Evolutionary conservation across 2,113 vertebrate genomes (phyloP).

Genomic region (Carassius gibelio): DNA sequence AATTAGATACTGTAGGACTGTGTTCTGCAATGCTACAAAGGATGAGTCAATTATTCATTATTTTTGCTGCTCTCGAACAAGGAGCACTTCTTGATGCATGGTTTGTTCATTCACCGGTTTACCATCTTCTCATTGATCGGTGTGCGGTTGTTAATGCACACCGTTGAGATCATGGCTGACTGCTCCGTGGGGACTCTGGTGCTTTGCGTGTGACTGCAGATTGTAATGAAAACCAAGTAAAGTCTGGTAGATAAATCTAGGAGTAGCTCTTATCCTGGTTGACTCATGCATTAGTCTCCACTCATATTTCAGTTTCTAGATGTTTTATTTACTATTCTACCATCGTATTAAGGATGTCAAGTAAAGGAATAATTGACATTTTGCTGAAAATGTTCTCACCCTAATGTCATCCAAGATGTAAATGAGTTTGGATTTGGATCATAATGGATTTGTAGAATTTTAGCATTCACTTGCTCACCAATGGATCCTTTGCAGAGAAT

Average conservation of each 20-base stretch:
- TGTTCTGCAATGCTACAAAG: constrained; percentile 40
- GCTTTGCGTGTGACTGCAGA: constrained; percentile 41
- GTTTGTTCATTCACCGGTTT: constrained; percentile 36
- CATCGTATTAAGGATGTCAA: too few relatives aligned
- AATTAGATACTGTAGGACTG: constrained; percentile 50
- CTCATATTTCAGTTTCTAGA: neutral
- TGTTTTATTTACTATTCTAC: neutral
- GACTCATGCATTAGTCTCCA: neutral
- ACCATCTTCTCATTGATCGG: constrained; percentile 44
- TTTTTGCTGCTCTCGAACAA: constrained; percentile 35
- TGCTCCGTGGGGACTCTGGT: constrained; percentile 33
- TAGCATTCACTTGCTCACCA: neutral
- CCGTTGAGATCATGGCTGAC: constrained; percentile 55
- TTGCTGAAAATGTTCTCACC: neutral
- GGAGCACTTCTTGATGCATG: constrained; percentile 35
- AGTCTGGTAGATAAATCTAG: neutral
- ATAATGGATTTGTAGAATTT: neutral
- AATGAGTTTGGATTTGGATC: neutral
- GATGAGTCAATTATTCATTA: constrained; percentile 49
- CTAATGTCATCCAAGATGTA: neutral
- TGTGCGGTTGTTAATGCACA: constrained; percentile 37
- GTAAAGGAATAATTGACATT: neutral
- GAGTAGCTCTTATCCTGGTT: neutral
- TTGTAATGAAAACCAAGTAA: constrained; percentile 55
- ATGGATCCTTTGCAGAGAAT: too few relatives aligned